Evolutionary conservation across 1,140 invertebrate genomes (phyloP).

Genomic region (Harlomillsia oculata): DNA sequence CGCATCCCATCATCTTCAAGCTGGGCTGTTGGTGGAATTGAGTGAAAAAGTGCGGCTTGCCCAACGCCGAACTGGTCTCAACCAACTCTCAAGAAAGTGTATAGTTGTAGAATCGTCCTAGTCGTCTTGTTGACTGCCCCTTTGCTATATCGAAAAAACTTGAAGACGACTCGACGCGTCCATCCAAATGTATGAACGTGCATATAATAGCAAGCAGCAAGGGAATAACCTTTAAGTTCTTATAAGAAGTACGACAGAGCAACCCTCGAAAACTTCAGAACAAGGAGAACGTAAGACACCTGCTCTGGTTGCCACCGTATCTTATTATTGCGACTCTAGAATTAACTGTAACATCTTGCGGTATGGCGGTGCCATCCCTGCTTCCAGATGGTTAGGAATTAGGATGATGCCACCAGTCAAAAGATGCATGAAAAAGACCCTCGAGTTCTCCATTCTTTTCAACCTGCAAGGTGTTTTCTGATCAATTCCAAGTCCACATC

Average conservation of each 20-base stretch:
- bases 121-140: not conserved
- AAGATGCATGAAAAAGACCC: not conserved
- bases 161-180: not conserved
- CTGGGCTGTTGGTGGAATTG: too few species aligned
- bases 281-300: conserved; percentile 24
- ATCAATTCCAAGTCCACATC: not conserved
- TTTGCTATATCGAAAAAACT: not conserved
- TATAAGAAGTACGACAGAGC: conserved; percentile 1
- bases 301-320: conserved; percentile 19
- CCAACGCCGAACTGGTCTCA: too few species aligned
- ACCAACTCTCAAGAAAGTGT: not conserved
- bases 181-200: not conserved
- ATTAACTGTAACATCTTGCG: conserved; percentile 33
- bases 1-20: conserved; percentile 17
- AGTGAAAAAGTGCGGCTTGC: too few species aligned
- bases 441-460: not conserved
- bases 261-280: not conserved
- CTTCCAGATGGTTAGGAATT: too few species aligned
- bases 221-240: too few species aligned
- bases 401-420: too few species aligned
- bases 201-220: not conserved
- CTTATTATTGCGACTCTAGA: conserved; percentile 16
- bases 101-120: too few species aligned
- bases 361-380: too few species aligned
- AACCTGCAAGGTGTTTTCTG: conserved; percentile 24